Evolutionary conservation across 2,113 vertebrate species (phyloP).

Genomic region (Cololabis saira): DNA sequence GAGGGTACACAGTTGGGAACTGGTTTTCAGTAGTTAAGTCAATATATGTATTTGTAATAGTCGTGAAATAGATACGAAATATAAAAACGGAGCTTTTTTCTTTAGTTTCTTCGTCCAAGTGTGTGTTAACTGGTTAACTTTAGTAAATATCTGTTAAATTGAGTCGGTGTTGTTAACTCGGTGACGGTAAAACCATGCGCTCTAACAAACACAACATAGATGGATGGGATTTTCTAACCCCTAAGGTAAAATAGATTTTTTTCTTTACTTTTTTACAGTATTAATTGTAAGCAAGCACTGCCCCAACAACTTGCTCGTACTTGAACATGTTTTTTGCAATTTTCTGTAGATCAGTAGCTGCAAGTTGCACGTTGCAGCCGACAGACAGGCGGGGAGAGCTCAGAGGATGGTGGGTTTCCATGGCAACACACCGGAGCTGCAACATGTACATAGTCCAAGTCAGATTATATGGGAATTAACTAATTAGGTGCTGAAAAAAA

Average conservation of each 20-base stretch:
- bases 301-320: background rate
- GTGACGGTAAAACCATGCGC: slow-evolving; percentile 25
- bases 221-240: slow-evolving; percentile 50
- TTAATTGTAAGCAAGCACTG: background rate
- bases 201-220: slow-evolving; percentile 49
- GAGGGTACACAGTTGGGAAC: too few relatives aligned
- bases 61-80: too few relatives aligned
- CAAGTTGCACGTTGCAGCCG: slow-evolving; percentile 65
- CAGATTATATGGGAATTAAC: background rate
- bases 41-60: too few relatives aligned
- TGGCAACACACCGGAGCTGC: too few relatives aligned
- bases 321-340: background rate
- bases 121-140: background rate
- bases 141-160: slow-evolving; percentile 23
- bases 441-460: too few relatives aligned
- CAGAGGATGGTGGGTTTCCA: slow-evolving; percentile 67
- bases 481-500: too few relatives aligned
- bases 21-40: background rate
- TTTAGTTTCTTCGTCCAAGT: too few relatives aligned
- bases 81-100: too few relatives aligned
- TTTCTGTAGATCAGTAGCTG: slow-evolving; percentile 74
- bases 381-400: slow-evolving; percentile 57
- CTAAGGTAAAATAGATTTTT: slow-evolving; percentile 66
- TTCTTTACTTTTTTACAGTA: background rate
- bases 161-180: slow-evolving; percentile 25